Evolutionary conservation across 2,113 vertebrate genomes (phyloP), one percentile per base, ranked within the genome.

Genomic region (Cynoglossus semilaevis): DNA sequence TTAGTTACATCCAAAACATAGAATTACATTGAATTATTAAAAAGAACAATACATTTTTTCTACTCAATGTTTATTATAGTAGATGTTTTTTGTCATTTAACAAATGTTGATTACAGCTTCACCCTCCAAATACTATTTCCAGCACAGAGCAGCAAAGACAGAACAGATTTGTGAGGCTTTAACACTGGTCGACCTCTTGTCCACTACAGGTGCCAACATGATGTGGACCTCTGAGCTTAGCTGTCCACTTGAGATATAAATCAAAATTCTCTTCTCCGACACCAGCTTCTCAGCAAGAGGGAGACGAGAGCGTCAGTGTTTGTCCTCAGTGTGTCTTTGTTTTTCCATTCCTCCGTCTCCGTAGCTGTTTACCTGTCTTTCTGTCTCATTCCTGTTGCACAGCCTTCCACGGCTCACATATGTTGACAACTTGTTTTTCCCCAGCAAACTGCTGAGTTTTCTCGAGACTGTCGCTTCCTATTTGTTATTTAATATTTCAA

Each of bases 401-500:
- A 41, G 47, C 66, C 49, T 67, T 68, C 46, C 43, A 29, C 22
- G 44, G 9, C n/a, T 3, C 15, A 29, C 56, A 29, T 66, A 58
- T 78, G 81, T 80, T 74, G 77, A 85, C 88, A 86, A 80, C 77
- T 60, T 85, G 77, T 82, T 53, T 78, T 73, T 22, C 67, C 22
- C 60, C 61, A 50, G 65, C 68, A 82, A 83, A 83, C 66, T 72
- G 63, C 83, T 77, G 76, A 77, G 64, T 79, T 78, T 90, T 88
- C 43, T 10, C 67, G 67, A 68, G 69, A 76, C 79, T 88, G 88
- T 91, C 87, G 55, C 84, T 76, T 87, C 70, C 73, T 67, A 81
- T 89, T 90, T 89, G 65, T 68, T 65, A 51, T 79, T 87, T 85
- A 87, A 88, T 89, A 87, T 86, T 86, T 90, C 87, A 91, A 70